phyloP scores from a whole-genome alignment of 2,113 vertebrate species.

The Spheniscus mendiculus region DNA sequence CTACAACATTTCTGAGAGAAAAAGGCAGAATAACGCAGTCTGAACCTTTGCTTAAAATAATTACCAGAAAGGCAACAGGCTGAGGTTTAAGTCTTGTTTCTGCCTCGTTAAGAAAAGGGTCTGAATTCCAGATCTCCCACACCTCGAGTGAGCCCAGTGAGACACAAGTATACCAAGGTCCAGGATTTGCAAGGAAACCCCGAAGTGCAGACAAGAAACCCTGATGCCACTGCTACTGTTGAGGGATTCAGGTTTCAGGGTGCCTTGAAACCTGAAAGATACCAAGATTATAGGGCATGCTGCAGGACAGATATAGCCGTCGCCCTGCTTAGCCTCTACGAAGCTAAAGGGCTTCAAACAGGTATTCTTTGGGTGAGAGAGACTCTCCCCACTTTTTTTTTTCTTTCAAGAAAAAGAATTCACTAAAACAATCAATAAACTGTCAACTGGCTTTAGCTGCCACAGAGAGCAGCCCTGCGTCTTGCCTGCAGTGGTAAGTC shows the following conservation, averaged over 20 bases:
- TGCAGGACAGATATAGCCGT: neutral
- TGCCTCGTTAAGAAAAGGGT: neutral
- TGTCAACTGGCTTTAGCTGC: rapidly evolving
- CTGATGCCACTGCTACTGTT: rapidly evolving
- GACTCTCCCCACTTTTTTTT: neutral
- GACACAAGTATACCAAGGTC: neutral
- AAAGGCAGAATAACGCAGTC: neutral
- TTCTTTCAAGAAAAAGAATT: neutral
- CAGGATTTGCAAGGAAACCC: neutral
- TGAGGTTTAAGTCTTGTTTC: neutral
- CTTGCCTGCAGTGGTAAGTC: neutral
- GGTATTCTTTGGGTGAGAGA: neutral
- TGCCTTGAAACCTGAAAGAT: neutral
- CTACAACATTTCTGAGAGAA: neutral
- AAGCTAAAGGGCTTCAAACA: neutral
- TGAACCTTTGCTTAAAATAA: neutral
- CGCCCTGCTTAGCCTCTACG: rapidly evolving
- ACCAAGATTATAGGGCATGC: rapidly evolving
- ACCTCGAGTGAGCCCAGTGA: neutral
- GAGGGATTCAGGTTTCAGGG: neutral
- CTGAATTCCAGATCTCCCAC: neutral
- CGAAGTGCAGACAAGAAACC: neutral
- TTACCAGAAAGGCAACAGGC: neutral
- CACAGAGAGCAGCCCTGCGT: neutral
- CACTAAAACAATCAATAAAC: neutral